Evolutionary conservation across 2,113 vertebrate species (phyloP), one percentile per base, ranked within the genome.

Genomic region (Mormyrus lacerda): DNA sequence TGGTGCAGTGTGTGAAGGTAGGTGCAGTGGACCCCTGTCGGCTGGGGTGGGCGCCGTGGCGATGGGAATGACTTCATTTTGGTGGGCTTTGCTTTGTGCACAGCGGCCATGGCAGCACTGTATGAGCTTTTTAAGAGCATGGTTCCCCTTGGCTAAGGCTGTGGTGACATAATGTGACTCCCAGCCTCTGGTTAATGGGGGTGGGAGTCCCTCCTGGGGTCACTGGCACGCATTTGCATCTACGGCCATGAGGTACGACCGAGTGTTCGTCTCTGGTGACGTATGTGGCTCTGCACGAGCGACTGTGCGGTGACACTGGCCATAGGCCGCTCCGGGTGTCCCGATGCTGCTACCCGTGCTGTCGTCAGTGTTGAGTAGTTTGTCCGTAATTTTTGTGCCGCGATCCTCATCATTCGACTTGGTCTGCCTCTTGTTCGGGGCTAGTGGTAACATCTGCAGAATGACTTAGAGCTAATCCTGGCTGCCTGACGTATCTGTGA

Each of bases 1-100:
- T 48, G 35, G 35, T 58, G 24, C 58, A 5, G 50, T 47, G 89
- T 45, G 55, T 87, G 47, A 87, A 89, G 89, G 89, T 89, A 89
- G 61, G 89, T 79, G 58, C n/a, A 31, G 21, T 6, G 31, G 17
- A 42, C 47, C 53, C 42, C 24, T 31, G 6, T 2, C 13, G 45
- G 21, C n/a, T 15, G 50, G 44, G 17, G 50, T 1, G 44, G 17
- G 50, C 4, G 24, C 10, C 3, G 27, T 4, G 48, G 27, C 47
- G 0, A 3, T 11, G 85, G 13, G 85, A 27, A 19, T 39, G 27
- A 50, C 48, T 55, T 55, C 31, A 42, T 17, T 79, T 50, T 55
- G 85, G 27, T 53, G 85, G 51, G 48, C 27, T 53, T 55, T 35
- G 4, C 35, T 55, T 42, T 87, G 51, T 42, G 17, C 51, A 19